Base-by-base conservation (phyloP, 1,140 invertebrate genomes). In the Glossosoma conforme region DNA sequence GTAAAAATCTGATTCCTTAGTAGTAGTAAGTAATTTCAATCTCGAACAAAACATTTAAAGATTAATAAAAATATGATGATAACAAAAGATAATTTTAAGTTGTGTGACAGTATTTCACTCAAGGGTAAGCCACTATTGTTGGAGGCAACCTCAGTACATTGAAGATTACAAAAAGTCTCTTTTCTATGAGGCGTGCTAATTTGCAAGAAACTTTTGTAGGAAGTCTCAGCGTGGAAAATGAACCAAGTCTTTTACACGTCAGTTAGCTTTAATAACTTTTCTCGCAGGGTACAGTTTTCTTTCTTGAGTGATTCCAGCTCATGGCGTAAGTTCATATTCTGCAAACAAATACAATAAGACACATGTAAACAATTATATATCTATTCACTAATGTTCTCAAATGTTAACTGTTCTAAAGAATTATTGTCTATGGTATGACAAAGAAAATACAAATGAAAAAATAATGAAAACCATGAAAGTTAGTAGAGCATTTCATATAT, bases 281-380 rank as follows among this genome's bases (percentile, higher is more conserved):
- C 87, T 65, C 89, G 85, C 62, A 94, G 78, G 65, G 88, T 78
- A 69, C 86, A 79, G 69, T 94, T 95, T 76, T 95, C 91, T 72
- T 91, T 91, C 76, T 90, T 89, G 67, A 94, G 75, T 70, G 88
- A 78, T 69, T 92, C 89, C 65, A 91, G 74, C 69, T 91, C 87
- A 74, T 89, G 86, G 64, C 88, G 83, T 65, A 91, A 75, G 60
- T 84, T 85, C 77, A 89, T 80, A 62, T 91, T 91, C 87, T 91
- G 73, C 18, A 76, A 80, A 22, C 21, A 41, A 19, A 24, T 45
- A 45, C 1, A 50, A 33, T 18, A 10, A 5, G 14, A 5, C 47
- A 18, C 15, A n/a, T 48, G 13, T 46, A 20, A 24, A 57, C 24
- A n/a, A 37, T 44, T 3, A n/a, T n/a, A n/a, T n/a, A n/a, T n/a